Base-by-base conservation (phyloP, 2,113 vertebrate species). In the Hymenochirus boettgeri region DNA sequence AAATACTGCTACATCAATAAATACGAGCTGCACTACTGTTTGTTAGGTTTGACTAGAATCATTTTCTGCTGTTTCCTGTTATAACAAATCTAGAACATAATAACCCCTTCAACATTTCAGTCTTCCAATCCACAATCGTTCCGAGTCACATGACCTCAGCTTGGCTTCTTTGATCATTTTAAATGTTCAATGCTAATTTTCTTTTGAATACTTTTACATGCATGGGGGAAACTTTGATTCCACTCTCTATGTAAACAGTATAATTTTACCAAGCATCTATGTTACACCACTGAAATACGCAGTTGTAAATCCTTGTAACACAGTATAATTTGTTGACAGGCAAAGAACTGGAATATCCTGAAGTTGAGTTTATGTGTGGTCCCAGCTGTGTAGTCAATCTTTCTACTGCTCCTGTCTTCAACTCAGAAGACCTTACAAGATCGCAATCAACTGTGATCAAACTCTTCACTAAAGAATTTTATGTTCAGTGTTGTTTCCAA, bases 241-340 rank as follows among this genome's bases (percentile, higher is more conserved):
- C 18, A 26, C 35, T 2, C 57, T 69, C 18, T 59, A 29, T 29
- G 13, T 37, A 22, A 21, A 13, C 2, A 62, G 45, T 35, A 74
- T 67, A 53, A 57, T 73, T 42, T 31, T 48, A 71, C 0, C 0
- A 12, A 72, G 35, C 5, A 0, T 8, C 25, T 50, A 53, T 62
- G 48, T 57, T 52, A 45, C 19, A 4, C 5, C 15, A 57, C 9
- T 55, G 46, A 33, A 62, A 18, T n/a, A 15, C 3, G 9, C 22
- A 46, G 25, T 0, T 55, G 62, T 19, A 65, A 33, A 51, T 70
- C 73, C 70, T 48, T 24, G 45, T 1, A 61, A n/a, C 21, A 69
- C 11, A 76, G 5, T 7, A 7, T 37, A 52, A 73, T 31, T 37
- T 73, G 58, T 48, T 74, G 75, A 74, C 67, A 75, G 33, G 57